Percentiles rank a stretch among this genome's conserved stretches.
Evolutionary conservation across 2,888 invertebrate genomes (phyloP).

Genomic region (Tortricodes alternella): DNA sequence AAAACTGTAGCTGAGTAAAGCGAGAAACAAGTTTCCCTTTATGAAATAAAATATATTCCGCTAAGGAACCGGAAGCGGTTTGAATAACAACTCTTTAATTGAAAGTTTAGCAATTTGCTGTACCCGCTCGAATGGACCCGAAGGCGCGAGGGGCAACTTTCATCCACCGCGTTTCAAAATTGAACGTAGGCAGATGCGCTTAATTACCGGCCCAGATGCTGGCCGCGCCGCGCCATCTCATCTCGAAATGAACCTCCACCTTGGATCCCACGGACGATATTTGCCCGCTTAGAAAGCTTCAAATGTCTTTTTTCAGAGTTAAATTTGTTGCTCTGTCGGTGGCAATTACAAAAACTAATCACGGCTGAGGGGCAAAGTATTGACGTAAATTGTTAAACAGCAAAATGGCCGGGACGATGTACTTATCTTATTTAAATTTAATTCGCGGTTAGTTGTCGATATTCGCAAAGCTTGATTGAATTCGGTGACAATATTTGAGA

Average conservation of each 20-base stretch:
- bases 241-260: constrained; percentile 74
- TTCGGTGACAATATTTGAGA: constrained; percentile 11
- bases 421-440: constrained; percentile 37
- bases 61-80: constrained; percentile 72
- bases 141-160: constrained; percentile 70
- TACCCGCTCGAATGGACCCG: constrained; percentile 79
- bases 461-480: constrained; percentile 8
- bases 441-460: constrained; percentile 4
- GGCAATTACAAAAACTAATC: constrained; percentile 58
- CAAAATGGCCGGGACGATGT: constrained; percentile 41
- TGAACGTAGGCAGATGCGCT: constrained; percentile 82
- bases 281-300: constrained; percentile 61
- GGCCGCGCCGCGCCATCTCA: constrained; percentile 62
- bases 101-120: constrained; percentile 83
- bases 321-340: constrained; percentile 46
- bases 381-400: constrained; percentile 47
- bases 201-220: constrained; percentile 80
- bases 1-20: constrained; percentile 63
- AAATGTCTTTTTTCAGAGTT: constrained; percentile 60
- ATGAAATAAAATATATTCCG: constrained; percentile 77
- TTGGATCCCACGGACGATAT: constrained; percentile 59
- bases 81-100: constrained; percentile 83
- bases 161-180: constrained; percentile 80
- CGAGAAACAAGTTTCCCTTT: constrained; percentile 69
- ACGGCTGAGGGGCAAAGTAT: constrained; percentile 56